Percentiles rank a stretch among this genome's conserved stretches.
phyloP scores from a whole-genome alignment of 2,797 vertebrate species.

The Enteromius anoplus region DNA sequence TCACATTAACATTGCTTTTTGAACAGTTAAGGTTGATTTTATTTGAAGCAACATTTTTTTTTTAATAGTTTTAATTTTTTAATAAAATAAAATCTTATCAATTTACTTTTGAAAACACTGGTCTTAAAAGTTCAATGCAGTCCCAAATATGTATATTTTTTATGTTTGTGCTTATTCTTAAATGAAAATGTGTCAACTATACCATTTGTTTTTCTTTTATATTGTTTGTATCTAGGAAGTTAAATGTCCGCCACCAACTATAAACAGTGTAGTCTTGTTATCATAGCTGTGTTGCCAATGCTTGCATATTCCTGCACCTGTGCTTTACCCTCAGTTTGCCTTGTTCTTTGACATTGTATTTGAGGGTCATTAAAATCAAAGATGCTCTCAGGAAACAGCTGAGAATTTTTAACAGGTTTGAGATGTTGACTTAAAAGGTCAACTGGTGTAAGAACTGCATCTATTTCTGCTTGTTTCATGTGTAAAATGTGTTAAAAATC shows the following conservation, averaged over 20 bases:
- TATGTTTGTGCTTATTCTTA: neutral
- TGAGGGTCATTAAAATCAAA: neutral
- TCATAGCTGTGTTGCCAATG: constrained; percentile 21
- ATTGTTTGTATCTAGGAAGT: too few species aligned
- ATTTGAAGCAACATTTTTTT: neutral
- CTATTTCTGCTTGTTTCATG: neutral
- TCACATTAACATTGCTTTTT: neutral
- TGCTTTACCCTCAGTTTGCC: constrained; percentile 16
- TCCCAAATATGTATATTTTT: neutral
- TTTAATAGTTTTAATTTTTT: neutral
- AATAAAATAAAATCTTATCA: neutral
- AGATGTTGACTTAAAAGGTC: neutral
- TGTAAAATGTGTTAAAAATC: neutral
- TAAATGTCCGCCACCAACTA: neutral
- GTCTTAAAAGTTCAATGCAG: neutral
- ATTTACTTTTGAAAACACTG: neutral
- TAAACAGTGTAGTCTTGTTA: neutral
- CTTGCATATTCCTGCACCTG: constrained; percentile 1
- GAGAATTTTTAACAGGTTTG: constrained; percentile 19
- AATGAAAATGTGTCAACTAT: neutral
- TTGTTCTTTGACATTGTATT: neutral
- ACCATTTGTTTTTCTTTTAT: neutral
- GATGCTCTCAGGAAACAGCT: constrained; percentile 13
- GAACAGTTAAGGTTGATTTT: too few species aligned
- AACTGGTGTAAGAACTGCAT: neutral